Evolutionary conservation across 2,888 invertebrate genomes (phyloP), one percentile per base, ranked within the genome.

Genomic region (Lottia gigantea): DNA sequence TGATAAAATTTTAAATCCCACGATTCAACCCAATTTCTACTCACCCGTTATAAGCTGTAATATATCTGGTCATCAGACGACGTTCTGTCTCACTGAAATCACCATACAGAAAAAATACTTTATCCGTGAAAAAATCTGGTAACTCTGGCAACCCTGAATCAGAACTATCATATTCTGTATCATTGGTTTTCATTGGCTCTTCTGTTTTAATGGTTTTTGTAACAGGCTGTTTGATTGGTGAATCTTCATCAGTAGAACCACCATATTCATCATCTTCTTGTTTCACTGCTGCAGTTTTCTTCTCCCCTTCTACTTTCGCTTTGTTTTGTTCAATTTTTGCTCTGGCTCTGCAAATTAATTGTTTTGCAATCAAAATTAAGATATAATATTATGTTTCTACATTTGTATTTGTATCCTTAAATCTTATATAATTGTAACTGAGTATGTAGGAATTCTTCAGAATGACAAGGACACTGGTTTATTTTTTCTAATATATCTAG

Each of bases 11-110:
- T 8, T 11, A 40, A 8, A 40, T 6, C 31, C 7, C 8, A 31
- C 6, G 31, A 31, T 31, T 31, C 11, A 11, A 6, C 40, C 7
- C 6, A 4, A 40, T 8, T 8, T 40, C 3, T 19, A 63, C 72
- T 71, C 63, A 90, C 85, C 93, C 93, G 64, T 92, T 91, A 87
- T 92, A 93, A 0, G 93, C 93, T 65, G 88, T 87, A 67, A 93
- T 86, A 68, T 84, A 86, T 72, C 88, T 70, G 0, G 76, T 78
- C 65, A 87, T 64, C 31, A 79, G 69, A 46, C 83, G 73, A 61
- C 81, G 75, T 46, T 86, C 82, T 23, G 68, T 61, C 0, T 75
- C 73, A 7, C 73, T 74, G 69, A 86, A 83, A n/a, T 81, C 76
- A 67, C 88, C 88, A 74, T 87, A 87, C 11, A 88, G 77, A 70